Base-by-base conservation (phyloP, 2,797 vertebrate species). In the Sebastes goodei region DNA sequence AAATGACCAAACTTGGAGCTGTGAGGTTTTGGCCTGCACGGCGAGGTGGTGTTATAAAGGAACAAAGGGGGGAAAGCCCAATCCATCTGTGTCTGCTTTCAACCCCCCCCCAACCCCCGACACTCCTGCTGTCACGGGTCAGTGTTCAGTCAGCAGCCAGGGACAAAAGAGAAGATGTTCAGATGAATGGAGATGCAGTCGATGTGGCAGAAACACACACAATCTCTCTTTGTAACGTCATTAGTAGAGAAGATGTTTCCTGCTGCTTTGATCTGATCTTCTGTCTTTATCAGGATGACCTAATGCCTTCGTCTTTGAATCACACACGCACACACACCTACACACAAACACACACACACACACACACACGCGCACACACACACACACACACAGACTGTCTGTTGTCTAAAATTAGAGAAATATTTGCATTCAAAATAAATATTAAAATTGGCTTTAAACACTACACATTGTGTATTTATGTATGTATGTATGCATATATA, bases 201-300 rank as follows among this genome's bases (percentile, higher is more conserved):
- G 78, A 78, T 52, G 76, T 71, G 63, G 68, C 80, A 83, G 67
- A 73, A 63, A 56, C 84, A 72, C 70, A 65, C 80, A 55, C 59
- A 70, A 15, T 32, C 66, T 77, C 21, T 80, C 86, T 87, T 82
- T 85, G 84, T 92, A 74, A 90, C 52, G 81, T 88, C 72, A 90
- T 93, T 91, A 92, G 72, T 23, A 8, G 62, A 81, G 87, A 78
- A 87, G 87, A 86, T 86, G 89, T 84, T 93, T 91, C 86, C 91
- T 89, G 91, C 86, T 20, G 76, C 83, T 85, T 30, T 77, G 70
- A 89, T 91, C 85, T 83, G 82, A 92, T 90, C 86, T 84, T 79
- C 69, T 15, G 74, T 83, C 87, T 90, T 83, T 52, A 90, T 90
- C 82, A 63, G 55, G 63, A 82, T 89, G 87, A 89, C 86, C 87